Percentiles rank a stretch among this genome's conserved stretches.
Evolutionary conservation across 2,888 invertebrate species (phyloP).

Genomic region (Rotaria magnacalcarata): DNA sequence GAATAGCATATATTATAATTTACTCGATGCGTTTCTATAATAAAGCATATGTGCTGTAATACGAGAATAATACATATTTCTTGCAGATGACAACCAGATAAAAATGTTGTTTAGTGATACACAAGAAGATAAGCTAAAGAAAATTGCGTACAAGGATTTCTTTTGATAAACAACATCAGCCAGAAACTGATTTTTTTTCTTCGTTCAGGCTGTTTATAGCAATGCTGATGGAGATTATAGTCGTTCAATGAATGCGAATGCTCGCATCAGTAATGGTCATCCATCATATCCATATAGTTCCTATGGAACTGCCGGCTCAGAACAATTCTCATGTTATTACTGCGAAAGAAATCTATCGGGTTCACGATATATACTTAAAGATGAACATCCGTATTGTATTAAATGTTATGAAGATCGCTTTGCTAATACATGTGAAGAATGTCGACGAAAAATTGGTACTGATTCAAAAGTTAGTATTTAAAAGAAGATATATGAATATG

Average conservation of each 20-base stretch:
- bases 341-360: slow-evolving; percentile 65
- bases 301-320: background rate
- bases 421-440: slow-evolving; percentile 83
- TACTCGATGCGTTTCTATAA: background rate
- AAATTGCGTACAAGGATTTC: background rate
- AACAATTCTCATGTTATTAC: slow-evolving; percentile 43
- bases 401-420: slow-evolving; percentile 98
- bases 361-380: slow-evolving; percentile 92
- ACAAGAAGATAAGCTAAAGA: background rate
- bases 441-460: slow-evolving; percentile 90
- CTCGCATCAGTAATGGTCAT: background rate
- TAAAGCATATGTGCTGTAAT: background rate
- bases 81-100: background rate
- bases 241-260: background rate
- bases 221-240: background rate
- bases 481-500: no score
- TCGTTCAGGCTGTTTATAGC: background rate
- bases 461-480: slow-evolving; percentile 78
- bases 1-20: background rate
- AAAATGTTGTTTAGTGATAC: background rate
- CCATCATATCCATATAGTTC: background rate
- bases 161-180: background rate
- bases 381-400: slow-evolving; percentile 99
- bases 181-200: background rate
- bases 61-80: background rate